Percentiles rank a stretch among this genome's conserved stretches.
Conservation (phyloP, 2,797 vertebrate genomes). For the Oophaga sylvatica region DNA sequence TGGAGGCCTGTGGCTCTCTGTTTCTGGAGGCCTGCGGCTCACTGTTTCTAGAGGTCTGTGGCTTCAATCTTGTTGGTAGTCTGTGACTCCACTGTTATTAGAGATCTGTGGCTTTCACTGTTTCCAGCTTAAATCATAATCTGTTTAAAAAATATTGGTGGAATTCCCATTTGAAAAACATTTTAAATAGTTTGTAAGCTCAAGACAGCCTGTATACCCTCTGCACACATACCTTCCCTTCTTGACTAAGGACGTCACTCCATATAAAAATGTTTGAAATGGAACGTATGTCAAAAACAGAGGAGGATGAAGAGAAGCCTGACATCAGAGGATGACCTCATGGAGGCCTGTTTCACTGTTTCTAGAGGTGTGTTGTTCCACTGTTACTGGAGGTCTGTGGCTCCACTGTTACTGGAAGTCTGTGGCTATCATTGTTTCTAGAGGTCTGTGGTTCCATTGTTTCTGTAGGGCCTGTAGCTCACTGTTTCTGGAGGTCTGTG, state of each 20-base stretch:
- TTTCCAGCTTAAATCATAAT: too few relatives aligned
- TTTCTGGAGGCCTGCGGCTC: too few relatives aligned
- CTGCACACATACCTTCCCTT: neutral
- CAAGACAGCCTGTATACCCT: neutral
- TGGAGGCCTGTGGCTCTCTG: too few relatives aligned
- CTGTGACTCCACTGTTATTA: neutral
- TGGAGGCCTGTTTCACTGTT: neutral
- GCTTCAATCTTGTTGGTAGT: neutral
- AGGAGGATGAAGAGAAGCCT: neutral
- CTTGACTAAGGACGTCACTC: neutral
- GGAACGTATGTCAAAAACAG: neutral
- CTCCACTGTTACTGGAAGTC: neutral
- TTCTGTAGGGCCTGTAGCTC: too few relatives aligned
- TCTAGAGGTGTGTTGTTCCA: neutral
- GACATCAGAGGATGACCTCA: neutral
- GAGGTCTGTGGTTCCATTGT: too few relatives aligned
- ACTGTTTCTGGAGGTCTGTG: too few relatives aligned
- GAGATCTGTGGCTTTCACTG: neutral
- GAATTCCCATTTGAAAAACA: neutral
- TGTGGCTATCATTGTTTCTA: too few relatives aligned
- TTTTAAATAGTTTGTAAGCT: neutral
- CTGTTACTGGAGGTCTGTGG: neutral
- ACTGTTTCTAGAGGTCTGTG: neutral
- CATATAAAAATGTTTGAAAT: neutral
- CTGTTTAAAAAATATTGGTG: neutral